A percentile compares a stretch with the other conserved stretches of the same genome.
These are phyloP conservation scores for Apotomis betuletana DNA, from an alignment of 2,888 invertebrate genomes.

Conservation along the genomic window DNA sequence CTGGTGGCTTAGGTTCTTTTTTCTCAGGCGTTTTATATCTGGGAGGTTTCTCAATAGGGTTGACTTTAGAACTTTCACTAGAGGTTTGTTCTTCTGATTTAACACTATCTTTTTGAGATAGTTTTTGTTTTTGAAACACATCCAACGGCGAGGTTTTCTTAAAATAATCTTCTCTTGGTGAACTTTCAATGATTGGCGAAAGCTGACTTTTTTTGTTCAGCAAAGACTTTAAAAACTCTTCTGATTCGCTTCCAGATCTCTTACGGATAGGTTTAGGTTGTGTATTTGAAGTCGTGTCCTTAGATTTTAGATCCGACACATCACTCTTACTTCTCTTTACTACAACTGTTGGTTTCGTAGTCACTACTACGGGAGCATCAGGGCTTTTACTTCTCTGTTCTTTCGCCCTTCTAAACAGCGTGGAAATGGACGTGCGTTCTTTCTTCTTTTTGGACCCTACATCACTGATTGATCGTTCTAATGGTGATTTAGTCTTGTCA, in stretches of 20 bases:
- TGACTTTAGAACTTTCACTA: conserved; percentile 70
- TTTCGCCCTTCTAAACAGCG: conserved; percentile 84
- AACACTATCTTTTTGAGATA: conserved; percentile 59
- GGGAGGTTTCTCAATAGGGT: conserved; percentile 77
- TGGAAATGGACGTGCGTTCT: conserved; percentile 86
- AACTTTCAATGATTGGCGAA: conserved; percentile 91
- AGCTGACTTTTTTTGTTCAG: conserved; percentile 86
- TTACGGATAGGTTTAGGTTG: conserved; percentile 80
- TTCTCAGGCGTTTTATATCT: conserved; percentile 71
- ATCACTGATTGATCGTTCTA: conserved; percentile 84
- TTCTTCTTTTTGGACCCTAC: conserved; percentile 74
- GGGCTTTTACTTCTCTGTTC: conserved; percentile 78
- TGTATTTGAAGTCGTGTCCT: conserved; percentile 65
- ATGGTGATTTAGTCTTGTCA: conserved; percentile 61
- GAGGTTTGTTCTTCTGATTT: conserved; percentile 60
- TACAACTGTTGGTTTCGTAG: conserved; percentile 67
- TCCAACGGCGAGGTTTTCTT: conserved; percentile 76
- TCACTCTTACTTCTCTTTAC: conserved; percentile 86
- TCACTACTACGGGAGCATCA: conserved; percentile 77
- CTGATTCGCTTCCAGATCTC: conserved; percentile 85
- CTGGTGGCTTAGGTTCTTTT: conserved; percentile 73
- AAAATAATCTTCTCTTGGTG: conserved; percentile 88
- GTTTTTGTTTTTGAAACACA: conserved; percentile 67
- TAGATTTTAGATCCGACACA: conserved; percentile 85
- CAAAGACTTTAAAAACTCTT: conserved; percentile 81